Percentiles rank a stretch among this genome's conserved stretches.
phyloP scores from a whole-genome alignment of 2,113 vertebrate species.

The Passer domesticus region DNA sequence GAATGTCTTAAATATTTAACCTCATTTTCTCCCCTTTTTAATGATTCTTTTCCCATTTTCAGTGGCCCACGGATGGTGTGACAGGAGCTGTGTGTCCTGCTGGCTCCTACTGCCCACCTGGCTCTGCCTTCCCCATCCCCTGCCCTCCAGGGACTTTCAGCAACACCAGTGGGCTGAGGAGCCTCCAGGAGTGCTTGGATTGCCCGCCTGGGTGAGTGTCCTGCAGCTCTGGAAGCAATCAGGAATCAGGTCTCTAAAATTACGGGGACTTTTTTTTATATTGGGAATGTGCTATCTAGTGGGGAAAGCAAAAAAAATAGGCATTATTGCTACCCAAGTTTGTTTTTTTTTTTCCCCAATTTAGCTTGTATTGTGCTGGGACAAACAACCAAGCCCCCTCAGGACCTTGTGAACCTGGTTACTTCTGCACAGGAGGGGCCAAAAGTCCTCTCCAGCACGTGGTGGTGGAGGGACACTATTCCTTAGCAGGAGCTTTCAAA shows the following conservation, averaged over 20 bases:
- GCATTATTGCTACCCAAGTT: not conserved
- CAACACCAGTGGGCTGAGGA: constrained; percentile 75
- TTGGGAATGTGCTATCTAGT: not conserved
- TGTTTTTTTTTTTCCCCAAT: not conserved
- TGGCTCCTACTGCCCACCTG: constrained; percentile 81
- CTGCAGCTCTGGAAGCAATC: not conserved
- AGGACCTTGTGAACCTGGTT: constrained; percentile 82
- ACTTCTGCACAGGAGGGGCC: constrained; percentile 82
- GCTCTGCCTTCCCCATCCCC: constrained; percentile 73
- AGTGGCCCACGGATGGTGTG: constrained; percentile 80
- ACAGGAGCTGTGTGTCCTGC: constrained; percentile 81
- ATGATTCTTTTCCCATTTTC: not conserved
- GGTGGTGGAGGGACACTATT: constrained; percentile 78
- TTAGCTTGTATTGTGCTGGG: constrained; percentile 79
- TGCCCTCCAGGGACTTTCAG: constrained; percentile 87
- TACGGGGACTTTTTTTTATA: not conserved
- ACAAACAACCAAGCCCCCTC: constrained; percentile 75
- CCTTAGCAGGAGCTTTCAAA: constrained; percentile 74
- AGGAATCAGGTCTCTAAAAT: not conserved
- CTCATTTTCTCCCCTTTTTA: not conserved
- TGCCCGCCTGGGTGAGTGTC: constrained; percentile 83
- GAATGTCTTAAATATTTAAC: not conserved
- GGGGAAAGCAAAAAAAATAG: not conserved
- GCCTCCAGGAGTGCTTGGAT: constrained; percentile 73
- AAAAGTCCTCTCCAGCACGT: constrained; percentile 76